Evolutionary conservation across 1,140 invertebrate species (phyloP), one percentile per base, ranked within the genome.

Genomic region (Lasioglossum albipes): DNA sequence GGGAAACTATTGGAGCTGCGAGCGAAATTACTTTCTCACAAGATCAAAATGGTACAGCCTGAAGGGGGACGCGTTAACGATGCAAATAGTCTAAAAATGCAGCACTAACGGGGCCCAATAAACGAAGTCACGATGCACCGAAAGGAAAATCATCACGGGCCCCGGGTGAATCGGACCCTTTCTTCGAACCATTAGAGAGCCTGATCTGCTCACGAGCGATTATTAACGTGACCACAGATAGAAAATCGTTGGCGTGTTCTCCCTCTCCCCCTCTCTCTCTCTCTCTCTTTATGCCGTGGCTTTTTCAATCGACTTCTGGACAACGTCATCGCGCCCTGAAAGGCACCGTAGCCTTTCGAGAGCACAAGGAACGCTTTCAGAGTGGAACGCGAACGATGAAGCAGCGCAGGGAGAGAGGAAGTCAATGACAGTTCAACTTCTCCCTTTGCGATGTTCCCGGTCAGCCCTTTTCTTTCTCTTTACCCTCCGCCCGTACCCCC

Each of bases 361-460:
- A 81, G 36, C 31, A 81, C 71, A 86, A 82, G 74, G 81, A 82
- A 83, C 77, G 83, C 83, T 83, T 87, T 87, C 81, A 85, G 70
- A 65, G 22, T 59, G 54, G 57, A 36, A 16, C 52, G 49, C 67
- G 31, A 65, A 69, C 54, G 79, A 75, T 68, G 52, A 69, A 69
- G 57, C 41, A 5, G 41, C 72, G 12, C 16, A 18, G 52, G 45
- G 2, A 49, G 61, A 41, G 65, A 75, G 61, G n/a, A 27, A 80
- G 72, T 75, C 79, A 62, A 75, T 75, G 79, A 80, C 79, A 74
- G 79, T 68, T 22, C 65, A 62, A 65, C 45, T 65, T 71, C 67
- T 79, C 72, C 79, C 79, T 68, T 80, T 41, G 42, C 71, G 9
- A 22, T 49, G 45, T 52, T 18, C 18, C 36, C 52, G 12, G 41